These are phyloP conservation scores for Tonatia bakeri DNA, from an alignment of 2,113 vertebrate species.

Conservation along the genomic window DNA sequence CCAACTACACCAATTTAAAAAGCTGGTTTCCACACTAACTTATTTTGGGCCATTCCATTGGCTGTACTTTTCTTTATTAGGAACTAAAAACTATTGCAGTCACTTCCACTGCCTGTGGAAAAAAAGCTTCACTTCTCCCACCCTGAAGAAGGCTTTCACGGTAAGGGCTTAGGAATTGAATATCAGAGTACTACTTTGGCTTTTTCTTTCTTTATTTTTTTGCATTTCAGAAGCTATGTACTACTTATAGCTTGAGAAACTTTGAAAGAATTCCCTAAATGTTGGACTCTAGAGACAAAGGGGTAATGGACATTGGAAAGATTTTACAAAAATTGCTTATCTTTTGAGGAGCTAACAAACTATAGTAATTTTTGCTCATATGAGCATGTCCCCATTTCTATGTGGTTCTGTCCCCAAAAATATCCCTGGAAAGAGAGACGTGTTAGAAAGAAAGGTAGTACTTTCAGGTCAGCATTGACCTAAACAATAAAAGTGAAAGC, in stretches of 20 bases:
- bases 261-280: not conserved
- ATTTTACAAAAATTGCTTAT: not conserved
- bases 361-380: not conserved
- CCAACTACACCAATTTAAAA: not conserved
- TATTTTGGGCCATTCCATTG: not conserved
- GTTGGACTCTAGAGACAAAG: not conserved
- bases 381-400: not conserved
- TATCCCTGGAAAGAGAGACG: not conserved
- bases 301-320: not conserved
- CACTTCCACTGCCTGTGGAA: not conserved
- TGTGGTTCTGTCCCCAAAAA: not conserved
- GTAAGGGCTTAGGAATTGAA: not conserved
- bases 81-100: not conserved
- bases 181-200: not conserved
- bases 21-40: not conserved
- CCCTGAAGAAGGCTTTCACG: not conserved
- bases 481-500: not conserved
- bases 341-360: not conserved
- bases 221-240: not conserved
- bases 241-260: not conserved
- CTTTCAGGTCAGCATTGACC: not conserved
- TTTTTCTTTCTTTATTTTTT: not conserved
- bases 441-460: not conserved
- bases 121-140: not conserved
- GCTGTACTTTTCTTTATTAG: constrained; percentile 10